Conservation (phyloP, 2,797 vertebrate genomes). For the Acanthornis magna region DNA sequence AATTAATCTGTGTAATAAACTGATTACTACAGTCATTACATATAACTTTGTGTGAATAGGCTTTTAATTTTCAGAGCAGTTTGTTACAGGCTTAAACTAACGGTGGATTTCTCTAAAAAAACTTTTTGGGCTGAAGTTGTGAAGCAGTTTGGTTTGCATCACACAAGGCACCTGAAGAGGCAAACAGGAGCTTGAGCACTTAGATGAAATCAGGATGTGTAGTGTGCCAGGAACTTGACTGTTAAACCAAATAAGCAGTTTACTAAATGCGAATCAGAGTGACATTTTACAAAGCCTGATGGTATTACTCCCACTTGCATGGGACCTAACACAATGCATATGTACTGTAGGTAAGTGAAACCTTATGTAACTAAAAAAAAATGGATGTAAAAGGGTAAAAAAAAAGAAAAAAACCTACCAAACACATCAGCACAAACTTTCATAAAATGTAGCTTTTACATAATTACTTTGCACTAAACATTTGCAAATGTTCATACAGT, state of each 20-base stretch:
- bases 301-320: slow-evolving; percentile 69
- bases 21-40: slow-evolving; percentile 89
- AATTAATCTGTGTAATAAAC: slow-evolving; percentile 99
- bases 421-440: slow-evolving; percentile 74
- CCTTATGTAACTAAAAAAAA: slow-evolving; percentile 71
- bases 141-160: slow-evolving; percentile 66
- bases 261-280: slow-evolving; percentile 62
- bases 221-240: slow-evolving; percentile 71
- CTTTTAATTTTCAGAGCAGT: slow-evolving; percentile 76
- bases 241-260: slow-evolving; percentile 72
- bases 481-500: slow-evolving; percentile 73
- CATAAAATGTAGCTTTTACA: slow-evolving; percentile 72
- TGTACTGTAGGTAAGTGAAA: slow-evolving; percentile 71
- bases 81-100: slow-evolving; percentile 68
- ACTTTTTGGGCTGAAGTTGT: slow-evolving; percentile 58
- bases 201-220: slow-evolving; percentile 52
- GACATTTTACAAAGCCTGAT: slow-evolving; percentile 64
- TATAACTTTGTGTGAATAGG: slow-evolving; percentile 81
- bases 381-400: slow-evolving; percentile 66
- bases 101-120: slow-evolving; percentile 53
- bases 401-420: slow-evolving; percentile 55
- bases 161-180: slow-evolving; percentile 49
- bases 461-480: slow-evolving; percentile 76
- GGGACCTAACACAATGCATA: slow-evolving; percentile 68
- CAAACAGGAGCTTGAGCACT: slow-evolving; percentile 54